Percentiles rank a stretch among this genome's conserved stretches.
Evolutionary conservation across 1,140 invertebrate genomes (phyloP).

Genomic region (Choristoneura fumiferana): DNA sequence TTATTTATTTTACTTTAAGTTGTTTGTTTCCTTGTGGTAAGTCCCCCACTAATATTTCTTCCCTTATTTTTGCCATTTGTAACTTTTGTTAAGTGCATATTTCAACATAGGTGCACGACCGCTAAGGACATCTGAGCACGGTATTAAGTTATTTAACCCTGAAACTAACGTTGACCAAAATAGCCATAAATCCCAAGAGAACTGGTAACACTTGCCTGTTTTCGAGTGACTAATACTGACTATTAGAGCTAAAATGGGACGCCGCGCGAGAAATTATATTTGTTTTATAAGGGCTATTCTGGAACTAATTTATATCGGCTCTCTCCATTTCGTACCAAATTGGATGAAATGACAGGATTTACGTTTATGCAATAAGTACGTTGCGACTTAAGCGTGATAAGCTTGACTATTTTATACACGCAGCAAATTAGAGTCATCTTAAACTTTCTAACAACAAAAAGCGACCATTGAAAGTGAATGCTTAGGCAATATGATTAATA

Average conservation of each 20-base stretch:
- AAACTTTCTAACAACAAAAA: constrained; percentile 15
- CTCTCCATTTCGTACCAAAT: constrained; percentile 8
- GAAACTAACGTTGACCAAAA: constrained; percentile 21
- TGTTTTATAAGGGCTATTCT: constrained; percentile 7
- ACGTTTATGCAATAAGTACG: constrained; percentile 9
- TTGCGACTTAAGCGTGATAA: constrained; percentile 5
- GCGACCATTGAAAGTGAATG: constrained; percentile 11
- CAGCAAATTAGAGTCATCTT: neutral
- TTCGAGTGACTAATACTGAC: constrained; percentile 32
- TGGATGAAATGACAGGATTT: neutral
- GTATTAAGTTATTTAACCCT: constrained; percentile 26
- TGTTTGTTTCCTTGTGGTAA: no score
- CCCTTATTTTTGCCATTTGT: no score
- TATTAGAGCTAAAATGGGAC: constrained; percentile 27
- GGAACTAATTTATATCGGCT: neutral
- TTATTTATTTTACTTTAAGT: no score
- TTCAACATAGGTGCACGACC: neutral
- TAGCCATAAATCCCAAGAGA: constrained; percentile 11
- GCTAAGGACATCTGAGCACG: constrained; percentile 9
- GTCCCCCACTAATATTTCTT: no score
- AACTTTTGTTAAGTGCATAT: no score
- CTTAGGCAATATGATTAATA: constrained; percentile 15
- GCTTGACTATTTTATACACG: constrained; percentile 12
- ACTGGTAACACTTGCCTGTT: constrained; percentile 19
- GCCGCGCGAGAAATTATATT: neutral